These are phyloP conservation scores for Drosophila flavopinicola DNA, from an alignment of 2,888 invertebrate genomes.

Conservation along the genomic window DNA sequence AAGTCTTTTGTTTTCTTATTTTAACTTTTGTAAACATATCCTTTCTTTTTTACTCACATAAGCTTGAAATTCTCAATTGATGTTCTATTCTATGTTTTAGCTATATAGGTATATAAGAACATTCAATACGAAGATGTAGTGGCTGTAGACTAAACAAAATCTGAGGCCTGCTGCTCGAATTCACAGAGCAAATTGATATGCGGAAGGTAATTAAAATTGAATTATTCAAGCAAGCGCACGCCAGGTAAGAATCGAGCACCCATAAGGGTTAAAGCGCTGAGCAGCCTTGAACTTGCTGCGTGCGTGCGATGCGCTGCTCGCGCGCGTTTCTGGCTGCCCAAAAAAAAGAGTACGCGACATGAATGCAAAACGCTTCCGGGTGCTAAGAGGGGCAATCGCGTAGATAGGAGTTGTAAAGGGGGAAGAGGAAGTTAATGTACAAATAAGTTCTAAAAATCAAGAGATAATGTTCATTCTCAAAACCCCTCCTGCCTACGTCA, in stretches of 20 bases:
- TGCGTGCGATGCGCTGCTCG: conserved; percentile 35
- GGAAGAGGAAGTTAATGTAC: too few relatives aligned
- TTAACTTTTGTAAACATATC: too few relatives aligned
- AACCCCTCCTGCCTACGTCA: too few relatives aligned
- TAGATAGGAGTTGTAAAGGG: too few relatives aligned
- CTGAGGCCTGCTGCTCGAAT: conserved; percentile 25
- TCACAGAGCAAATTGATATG: conserved; percentile 22
- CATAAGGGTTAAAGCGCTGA: conserved; percentile 22
- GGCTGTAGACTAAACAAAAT: neutral
- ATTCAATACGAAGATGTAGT: conserved; percentile 6
- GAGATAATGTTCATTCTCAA: too few relatives aligned
- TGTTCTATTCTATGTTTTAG: too few relatives aligned
- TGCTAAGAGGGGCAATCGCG: too few relatives aligned
- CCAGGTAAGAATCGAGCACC: conserved; percentile 3
- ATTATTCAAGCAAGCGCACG: conserved; percentile 29
- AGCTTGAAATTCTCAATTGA: too few relatives aligned
- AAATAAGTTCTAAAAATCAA: too few relatives aligned
- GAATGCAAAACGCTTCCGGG: conserved; percentile 44
- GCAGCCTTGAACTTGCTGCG: conserved; percentile 55
- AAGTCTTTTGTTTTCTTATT: too few relatives aligned
- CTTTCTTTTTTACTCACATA: too few relatives aligned
- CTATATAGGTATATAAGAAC: too few relatives aligned
- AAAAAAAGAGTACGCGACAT: conserved; percentile 23
- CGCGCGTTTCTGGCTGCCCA: conserved; percentile 27
- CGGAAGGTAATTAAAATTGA: conserved; percentile 30